Evolutionary conservation across 2,888 invertebrate genomes (phyloP).

Genomic region (Neuroscelio doddi): DNA sequence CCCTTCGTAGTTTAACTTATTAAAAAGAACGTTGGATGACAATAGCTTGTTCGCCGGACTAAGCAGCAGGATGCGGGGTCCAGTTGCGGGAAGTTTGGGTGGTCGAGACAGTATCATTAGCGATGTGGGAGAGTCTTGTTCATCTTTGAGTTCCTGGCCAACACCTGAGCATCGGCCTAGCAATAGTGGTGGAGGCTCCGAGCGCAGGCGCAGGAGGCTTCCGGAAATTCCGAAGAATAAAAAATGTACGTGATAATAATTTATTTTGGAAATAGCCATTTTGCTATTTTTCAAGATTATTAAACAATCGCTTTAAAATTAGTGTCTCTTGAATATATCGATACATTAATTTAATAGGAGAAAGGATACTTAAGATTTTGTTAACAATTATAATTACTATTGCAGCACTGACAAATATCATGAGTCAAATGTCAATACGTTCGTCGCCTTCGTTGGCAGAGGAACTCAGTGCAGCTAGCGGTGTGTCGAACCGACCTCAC

Average conservation of each 20-base stretch:
- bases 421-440: conserved; percentile 50
- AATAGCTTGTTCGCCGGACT: conserved; percentile 70
- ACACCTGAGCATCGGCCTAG: conserved; percentile 65
- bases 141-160: conserved; percentile 66
- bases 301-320: no score
- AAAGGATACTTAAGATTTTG: no score
- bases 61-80: conserved; percentile 63
- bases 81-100: conserved; percentile 50
- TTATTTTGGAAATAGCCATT: no score
- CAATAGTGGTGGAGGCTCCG: conserved; percentile 63
- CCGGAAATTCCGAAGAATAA: conserved; percentile 93
- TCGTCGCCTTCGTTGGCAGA: conserved; percentile 78
- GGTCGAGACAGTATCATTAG: conserved; percentile 68
- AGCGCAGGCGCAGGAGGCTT: conserved; percentile 85
- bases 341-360: no score
- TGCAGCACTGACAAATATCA: conserved; percentile 35
- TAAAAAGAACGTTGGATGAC: conserved; percentile 37
- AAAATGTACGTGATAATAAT: conserved; percentile 83
- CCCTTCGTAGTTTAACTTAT: no score
- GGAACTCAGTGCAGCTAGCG: conserved; percentile 75
- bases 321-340: no score
- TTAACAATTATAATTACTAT: neutral
- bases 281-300: no score
- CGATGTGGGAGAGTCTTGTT: conserved; percentile 67
- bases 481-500: conserved; percentile 57